These are phyloP conservation scores for Scomberomorus guttatus DNA, from an alignment of 2,797 vertebrate species.

Conservation along the genomic window DNA sequence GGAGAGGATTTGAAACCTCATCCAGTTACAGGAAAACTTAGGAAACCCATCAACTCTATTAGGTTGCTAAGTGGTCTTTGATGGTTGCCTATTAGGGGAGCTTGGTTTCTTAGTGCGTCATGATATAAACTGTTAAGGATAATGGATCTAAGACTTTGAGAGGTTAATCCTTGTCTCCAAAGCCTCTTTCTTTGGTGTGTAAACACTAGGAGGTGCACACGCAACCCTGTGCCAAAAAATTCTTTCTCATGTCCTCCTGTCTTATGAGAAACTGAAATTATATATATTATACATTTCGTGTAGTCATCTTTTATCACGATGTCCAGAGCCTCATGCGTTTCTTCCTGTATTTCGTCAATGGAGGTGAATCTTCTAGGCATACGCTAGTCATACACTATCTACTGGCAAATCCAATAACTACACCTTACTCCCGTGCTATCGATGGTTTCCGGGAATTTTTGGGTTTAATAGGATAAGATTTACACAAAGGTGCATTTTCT, in stretches of 20 bases:
- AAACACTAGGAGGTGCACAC: background rate
- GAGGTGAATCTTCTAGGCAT: no score
- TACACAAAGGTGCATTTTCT: background rate
- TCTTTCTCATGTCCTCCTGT: background rate
- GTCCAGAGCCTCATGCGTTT: no score
- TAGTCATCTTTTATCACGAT: no score
- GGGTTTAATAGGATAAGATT: no score
- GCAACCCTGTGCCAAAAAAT: background rate
- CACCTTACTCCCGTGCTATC: no score
- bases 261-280: background rate
- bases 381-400: no score
- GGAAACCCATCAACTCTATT: slow-evolving; percentile 3
- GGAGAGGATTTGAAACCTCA: slow-evolving; percentile 32
- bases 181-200: slow-evolving; percentile 9
- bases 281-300: no score
- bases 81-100: background rate
- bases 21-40: slow-evolving; percentile 32
- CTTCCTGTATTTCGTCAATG: no score
- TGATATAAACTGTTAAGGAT: background rate
- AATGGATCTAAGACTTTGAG: background rate
- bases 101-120: background rate
- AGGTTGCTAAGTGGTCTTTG: background rate
- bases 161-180: slow-evolving; percentile 1
- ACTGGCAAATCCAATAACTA: no score
- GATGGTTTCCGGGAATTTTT: no score